phyloP scores from a whole-genome alignment of 64 coral and sea anemone species.

The Actinia equina region DNA sequence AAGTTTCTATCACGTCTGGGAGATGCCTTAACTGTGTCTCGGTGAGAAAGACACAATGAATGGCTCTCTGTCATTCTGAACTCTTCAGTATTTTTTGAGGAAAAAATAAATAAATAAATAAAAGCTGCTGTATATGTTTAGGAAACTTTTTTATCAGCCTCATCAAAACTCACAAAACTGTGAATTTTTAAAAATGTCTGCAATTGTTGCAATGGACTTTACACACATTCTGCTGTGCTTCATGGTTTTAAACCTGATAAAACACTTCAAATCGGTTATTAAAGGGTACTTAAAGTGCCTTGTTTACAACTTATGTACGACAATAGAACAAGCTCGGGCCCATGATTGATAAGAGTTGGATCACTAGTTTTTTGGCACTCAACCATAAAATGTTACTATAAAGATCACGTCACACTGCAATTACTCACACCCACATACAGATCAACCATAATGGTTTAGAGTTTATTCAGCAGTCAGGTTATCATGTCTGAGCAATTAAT shows the following conservation, averaged over 20 bases:
- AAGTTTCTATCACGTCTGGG: too few species aligned
- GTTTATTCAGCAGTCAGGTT: neutral
- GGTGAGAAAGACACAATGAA: too few species aligned
- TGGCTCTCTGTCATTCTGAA: too few species aligned
- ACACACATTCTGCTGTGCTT: too few species aligned
- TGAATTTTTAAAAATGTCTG: too few species aligned
- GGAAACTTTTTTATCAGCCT: too few species aligned
- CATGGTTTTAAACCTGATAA: neutral
- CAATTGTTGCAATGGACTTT: too few species aligned
- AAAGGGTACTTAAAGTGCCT: neutral
- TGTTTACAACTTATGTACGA: neutral
- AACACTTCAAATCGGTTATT: neutral
- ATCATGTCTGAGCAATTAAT: neutral
- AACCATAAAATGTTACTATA: neutral
- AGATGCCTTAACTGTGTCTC: too few species aligned
- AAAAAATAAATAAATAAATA: too few species aligned
- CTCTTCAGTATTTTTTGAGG: too few species aligned
- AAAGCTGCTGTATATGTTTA: too few species aligned
- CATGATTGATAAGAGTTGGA: neutral
- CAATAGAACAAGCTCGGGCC: neutral
- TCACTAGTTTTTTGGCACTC: neutral
- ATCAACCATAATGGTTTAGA: neutral
- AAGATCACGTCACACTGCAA: constrained; percentile 3
- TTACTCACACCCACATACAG: neutral
- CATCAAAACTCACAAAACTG: too few species aligned